These are phyloP conservation scores for Sinohyriopsis cumingii DNA, from an alignment of 2,888 invertebrate species.

Conservation along the genomic window DNA sequence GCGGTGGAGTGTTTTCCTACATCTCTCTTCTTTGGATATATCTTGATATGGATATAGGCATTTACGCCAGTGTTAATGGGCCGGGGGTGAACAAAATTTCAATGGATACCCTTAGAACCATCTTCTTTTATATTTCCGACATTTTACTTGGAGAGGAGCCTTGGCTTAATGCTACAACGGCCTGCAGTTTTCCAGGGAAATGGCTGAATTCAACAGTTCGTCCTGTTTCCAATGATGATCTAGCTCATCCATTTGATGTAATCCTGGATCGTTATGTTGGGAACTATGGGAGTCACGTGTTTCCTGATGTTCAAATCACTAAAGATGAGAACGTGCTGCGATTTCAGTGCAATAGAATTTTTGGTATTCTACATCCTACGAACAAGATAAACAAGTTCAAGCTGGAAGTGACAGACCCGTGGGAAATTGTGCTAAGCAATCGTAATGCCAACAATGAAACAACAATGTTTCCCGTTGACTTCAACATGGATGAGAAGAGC, in stretches of 20 bases:
- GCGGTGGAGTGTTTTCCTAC: constrained; percentile 30
- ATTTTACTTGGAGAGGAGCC: constrained; percentile 15
- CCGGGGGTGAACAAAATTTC: constrained; percentile 16
- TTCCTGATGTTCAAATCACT: constrained; percentile 20
- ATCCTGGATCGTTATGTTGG: constrained; percentile 16
- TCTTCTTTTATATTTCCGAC: constrained; percentile 26
- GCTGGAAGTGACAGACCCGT: constrained; percentile 25
- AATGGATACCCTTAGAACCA: constrained; percentile 10
- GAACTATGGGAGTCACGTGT: constrained; percentile 20
- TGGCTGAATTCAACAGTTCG: constrained; percentile 16
- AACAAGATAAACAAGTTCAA: constrained; percentile 8
- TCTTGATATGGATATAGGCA: constrained; percentile 18
- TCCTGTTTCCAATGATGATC: not conserved
- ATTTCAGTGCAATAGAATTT: constrained; percentile 27
- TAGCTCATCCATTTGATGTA: constrained; percentile 7
- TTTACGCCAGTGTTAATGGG: constrained; percentile 28
- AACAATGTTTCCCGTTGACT: constrained; percentile 7
- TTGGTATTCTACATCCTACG: constrained; percentile 22
- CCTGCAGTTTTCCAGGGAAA: constrained; percentile 24
- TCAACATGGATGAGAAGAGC: constrained; percentile 1
- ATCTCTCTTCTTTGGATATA: constrained; percentile 30
- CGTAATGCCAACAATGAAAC: constrained; percentile 8
- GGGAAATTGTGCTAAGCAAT: constrained; percentile 29
- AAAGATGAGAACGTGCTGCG: constrained; percentile 1
- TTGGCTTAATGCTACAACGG: constrained; percentile 25